Base-by-base conservation (phyloP, 2,888 invertebrate species). In the Chymomyza procnemis region DNA sequence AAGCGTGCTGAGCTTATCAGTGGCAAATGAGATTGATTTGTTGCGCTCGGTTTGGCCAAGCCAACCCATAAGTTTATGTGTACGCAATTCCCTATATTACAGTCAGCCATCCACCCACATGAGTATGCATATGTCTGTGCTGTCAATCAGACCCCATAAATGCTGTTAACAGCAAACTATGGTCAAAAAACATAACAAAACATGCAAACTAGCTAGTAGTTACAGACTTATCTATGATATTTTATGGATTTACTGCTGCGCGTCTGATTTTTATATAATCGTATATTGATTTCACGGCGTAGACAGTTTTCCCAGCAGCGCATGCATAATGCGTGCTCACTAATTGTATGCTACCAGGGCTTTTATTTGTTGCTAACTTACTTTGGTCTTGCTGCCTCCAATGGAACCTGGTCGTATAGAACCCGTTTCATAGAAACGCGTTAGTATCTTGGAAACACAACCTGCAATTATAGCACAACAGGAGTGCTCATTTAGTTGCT, bases 361-460 rank as follows among this genome's bases (percentile, higher is more conserved):
- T 3, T 19, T 16, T 14, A 21, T 52, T 22, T 54, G 46, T 26
- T 41, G 14, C 56, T 12, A 6, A 81, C 89, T 91, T 91, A 97
- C 97, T 95, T 97, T 98, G 47, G 97, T 97, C 91, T 97, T 98
- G 89, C 96, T 97, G 64, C 98, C 97, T 21, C 98, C 97, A 78
- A 97, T 97, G 56, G 97, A 97, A 1, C 98, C 98, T 0, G 98
- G 98, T 78, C 97, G 93, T 72, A 98, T 98, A 71, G 97, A 97
- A 3, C 98, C 98, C 0, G 98, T 99, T 92, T 98, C 98, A 92
- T 98, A 98, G 92, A 97, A 99, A 79, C 98, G 93, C 14, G 98
- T 98, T 68, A 99, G 93, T 78, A 99, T 99, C 92, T 99, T 99
- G 76, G 97, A 98, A 63, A 99, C 98, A 91, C 98, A 99, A 67